Evolutionary conservation across 2,888 invertebrate species (phyloP), one percentile per base, ranked within the genome.

Genomic region (Noctuana brunneofusca): DNA sequence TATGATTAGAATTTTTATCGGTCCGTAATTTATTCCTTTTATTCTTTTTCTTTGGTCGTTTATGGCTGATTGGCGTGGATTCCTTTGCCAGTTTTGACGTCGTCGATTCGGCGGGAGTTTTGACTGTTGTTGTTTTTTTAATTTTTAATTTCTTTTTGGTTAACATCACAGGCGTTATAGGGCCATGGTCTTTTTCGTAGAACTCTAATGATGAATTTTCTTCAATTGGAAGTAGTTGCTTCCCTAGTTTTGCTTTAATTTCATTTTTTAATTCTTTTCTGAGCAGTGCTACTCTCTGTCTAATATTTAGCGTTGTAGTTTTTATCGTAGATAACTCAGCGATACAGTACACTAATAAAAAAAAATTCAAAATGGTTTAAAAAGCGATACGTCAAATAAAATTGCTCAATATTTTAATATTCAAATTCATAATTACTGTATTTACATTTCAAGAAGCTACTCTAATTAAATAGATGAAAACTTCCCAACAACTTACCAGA

Each of bases 161-260:
- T 1, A n/a, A 18, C 55, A 64, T 41, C 2, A 69, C 54, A 0
- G 69, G 69, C 2, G 68, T 67, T 48, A 71, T 65, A 3, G 68
- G 67, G 8, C 52, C 20, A 6, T 60, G 48, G 3, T 66, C 35
- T 2, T 58, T 58, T 14, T 63, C 55, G 11, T 65, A 38, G 38
- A 48, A 38, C 22, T 68, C 65, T 11, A 52, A 52, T 2, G 49
- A 32, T 1, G 56, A 52, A 43, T 52, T 20, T 11, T 63, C 63
- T 24, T 62, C 56, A 6, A 50, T 52, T 3, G 57, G 57, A 22
- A 52, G 22, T 11, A 52, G 14, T 0, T 43, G 3, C 1, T 24
- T 43, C 0, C 30, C 41, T 2, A 16, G 8, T 20, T 55, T 50
- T 11, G 27, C 30, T 32, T 22, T 12, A 8, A 63, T 63, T 52